Evolutionary conservation across 2,797 vertebrate genomes (phyloP).

Genomic region (Intellagama lesueurii): DNA sequence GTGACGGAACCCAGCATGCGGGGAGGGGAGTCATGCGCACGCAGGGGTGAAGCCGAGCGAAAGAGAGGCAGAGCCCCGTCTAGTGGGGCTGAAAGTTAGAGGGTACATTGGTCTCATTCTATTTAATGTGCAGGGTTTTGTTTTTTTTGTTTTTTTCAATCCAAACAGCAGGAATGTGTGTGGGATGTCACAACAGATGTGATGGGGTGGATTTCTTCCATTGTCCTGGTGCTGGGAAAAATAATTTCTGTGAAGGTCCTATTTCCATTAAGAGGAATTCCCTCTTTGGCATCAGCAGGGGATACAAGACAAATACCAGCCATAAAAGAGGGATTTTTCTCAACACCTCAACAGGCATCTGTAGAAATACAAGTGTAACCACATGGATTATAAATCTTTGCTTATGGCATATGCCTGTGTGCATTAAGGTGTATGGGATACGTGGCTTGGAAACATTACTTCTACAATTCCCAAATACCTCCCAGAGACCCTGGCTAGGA

Average conservation of each 20-base stretch:
- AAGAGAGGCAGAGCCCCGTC: no score
- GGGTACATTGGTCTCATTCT: not conserved
- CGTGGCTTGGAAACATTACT: no score
- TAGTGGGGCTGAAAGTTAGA: no score
- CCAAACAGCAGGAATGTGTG: not conserved
- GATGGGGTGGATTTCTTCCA: not conserved
- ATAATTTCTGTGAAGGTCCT: not conserved
- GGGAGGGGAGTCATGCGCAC: no score
- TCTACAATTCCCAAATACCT: no score
- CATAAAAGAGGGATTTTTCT: not conserved
- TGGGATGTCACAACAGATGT: not conserved
- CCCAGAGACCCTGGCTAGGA: not conserved
- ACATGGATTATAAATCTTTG: not conserved
- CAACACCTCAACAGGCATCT: not conserved
- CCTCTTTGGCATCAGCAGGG: not conserved
- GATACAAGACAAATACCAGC: not conserved
- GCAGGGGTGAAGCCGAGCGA: no score
- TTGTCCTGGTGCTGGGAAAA: not conserved
- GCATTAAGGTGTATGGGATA: not conserved
- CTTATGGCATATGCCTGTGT: not conserved
- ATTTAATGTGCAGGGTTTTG: not conserved
- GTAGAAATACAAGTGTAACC: not conserved
- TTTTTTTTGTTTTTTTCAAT: not conserved
- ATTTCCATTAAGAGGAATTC: not conserved
- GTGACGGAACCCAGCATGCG: no score